phyloP scores from a whole-genome alignment of 2,797 vertebrate genomes.

The Microctenopoma stevenorrisi region DNA sequence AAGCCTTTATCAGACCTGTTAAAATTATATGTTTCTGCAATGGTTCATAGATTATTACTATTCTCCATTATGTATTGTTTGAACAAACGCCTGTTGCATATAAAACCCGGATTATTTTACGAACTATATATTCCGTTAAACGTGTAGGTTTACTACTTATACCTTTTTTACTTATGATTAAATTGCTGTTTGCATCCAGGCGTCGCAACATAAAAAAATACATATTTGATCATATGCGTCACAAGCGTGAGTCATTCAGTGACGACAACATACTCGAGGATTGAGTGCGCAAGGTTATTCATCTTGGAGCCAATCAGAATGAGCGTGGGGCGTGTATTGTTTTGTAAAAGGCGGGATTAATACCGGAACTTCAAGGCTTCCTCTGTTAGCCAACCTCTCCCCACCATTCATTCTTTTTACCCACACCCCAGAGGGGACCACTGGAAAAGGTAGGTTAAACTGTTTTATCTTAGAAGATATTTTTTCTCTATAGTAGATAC shows the following conservation, averaged over 20 bases:
- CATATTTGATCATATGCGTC: conserved; percentile 24
- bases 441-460: conserved; percentile 10
- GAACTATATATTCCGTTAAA: too few relatives aligned
- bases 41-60: too few relatives aligned
- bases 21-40: too few relatives aligned
- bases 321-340: background rate
- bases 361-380: background rate
- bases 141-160: too few relatives aligned
- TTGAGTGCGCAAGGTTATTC: background rate
- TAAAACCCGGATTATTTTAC: background rate
- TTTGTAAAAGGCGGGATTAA: conserved; percentile 8
- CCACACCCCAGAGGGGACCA: background rate
- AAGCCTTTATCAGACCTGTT: background rate
- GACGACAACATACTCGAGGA: conserved; percentile 25
- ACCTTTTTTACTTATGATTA: background rate
- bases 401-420: conserved; percentile 15
- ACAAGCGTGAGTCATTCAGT: conserved; percentile 18
- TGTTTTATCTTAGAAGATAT: background rate
- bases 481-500: accelerated
- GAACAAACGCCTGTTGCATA: too few relatives aligned
- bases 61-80: too few relatives aligned
- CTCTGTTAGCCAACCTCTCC: background rate
- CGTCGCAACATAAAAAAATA: background rate
- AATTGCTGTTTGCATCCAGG: conserved; percentile 2
- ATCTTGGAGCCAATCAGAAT: conserved; percentile 38